Base-by-base conservation (phyloP, 2,888 invertebrate species). In the Amiota minor region DNA sequence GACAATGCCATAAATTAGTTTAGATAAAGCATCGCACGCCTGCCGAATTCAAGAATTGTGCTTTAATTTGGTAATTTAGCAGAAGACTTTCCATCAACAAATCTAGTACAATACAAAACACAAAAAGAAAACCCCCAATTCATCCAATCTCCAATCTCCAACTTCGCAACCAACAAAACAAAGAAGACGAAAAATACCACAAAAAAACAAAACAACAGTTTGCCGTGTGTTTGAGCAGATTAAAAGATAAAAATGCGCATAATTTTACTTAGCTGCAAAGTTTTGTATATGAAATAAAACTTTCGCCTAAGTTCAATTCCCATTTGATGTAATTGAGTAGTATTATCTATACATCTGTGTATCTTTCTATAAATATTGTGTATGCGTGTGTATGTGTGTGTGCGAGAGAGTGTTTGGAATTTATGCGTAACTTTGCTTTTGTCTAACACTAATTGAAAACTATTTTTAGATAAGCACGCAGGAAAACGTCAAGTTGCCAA, bases 361-460 rank as follows among this genome's bases (percentile, higher is more conserved):
- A 35, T 35, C 35, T 4, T 35, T 35, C 35, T 35, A 6, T 35
- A 8, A 35, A 35, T 35, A 6, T 35, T 3, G 1, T 2, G 23
- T 35, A 35, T 35, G 35, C 6, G 35, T 35, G 35, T 2, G 35
- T 35, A 8, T 35, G 35, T 35, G 35, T 6, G 1, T 3, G 23
- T 4, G 35, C 35, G 0, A 6, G 2, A 6, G 35, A 6, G 35
- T 35, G 35, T 35, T 35, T 35, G 35, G 18, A 59, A 20, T 59
- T 59, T 16, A 59, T 59, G 59, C 20, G 11, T 11, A 59, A 59
- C 59, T 59, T 59, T 59, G 8, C 59, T 75, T 75, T 75, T 73
- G 71, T 74, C 76, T 72, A 80, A 78, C 79, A 84, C 83, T 83
- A 83, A 83, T 83, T 83, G 84, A 83, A 83, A 83, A 83, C 83